Evolutionary conservation across 1,140 invertebrate genomes (phyloP).

Genomic region (Kradibia gibbosae): DNA sequence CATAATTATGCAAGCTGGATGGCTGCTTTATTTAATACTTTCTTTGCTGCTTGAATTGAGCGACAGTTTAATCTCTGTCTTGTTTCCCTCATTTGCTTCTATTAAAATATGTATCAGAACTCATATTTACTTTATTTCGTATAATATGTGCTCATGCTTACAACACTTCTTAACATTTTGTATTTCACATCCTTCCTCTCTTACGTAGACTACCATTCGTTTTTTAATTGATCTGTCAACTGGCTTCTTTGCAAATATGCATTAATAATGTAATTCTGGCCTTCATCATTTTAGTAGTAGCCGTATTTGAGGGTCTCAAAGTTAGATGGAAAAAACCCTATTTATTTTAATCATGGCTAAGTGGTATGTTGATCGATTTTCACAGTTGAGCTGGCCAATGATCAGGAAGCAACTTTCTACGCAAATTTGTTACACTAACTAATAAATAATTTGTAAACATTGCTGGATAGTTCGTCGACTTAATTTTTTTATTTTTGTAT

Average conservation of each 20-base stretch:
- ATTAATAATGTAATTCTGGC: slow-evolving; percentile 47
- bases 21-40: slow-evolving; percentile 33
- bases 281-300: slow-evolving; percentile 51
- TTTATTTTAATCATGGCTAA: slow-evolving; percentile 39
- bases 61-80: not conserved
- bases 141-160: not conserved
- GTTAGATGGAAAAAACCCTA: slow-evolving; percentile 29
- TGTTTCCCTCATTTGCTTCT: not conserved
- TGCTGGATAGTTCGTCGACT: not conserved
- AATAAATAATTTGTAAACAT: slow-evolving; percentile 52
- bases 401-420: slow-evolving; percentile 58
- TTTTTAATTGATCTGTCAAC: not conserved
- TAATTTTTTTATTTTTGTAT: slow-evolving; percentile 11
- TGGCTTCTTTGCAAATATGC: slow-evolving; percentile 21
- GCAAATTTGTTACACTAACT: slow-evolving; percentile 66
- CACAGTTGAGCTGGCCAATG: slow-evolving; percentile 60
- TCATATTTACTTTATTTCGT: not conserved
- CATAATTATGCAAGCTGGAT: not conserved
- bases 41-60: slow-evolving; percentile 27
- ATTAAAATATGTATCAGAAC: not conserved
- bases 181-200: not conserved
- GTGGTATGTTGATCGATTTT: slow-evolving; percentile 62
- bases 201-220: not conserved
- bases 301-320: slow-evolving; percentile 54
- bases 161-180: not conserved